Conservation (phyloP, 2,888 invertebrate species). For the Tetragonisca angustula region DNA sequence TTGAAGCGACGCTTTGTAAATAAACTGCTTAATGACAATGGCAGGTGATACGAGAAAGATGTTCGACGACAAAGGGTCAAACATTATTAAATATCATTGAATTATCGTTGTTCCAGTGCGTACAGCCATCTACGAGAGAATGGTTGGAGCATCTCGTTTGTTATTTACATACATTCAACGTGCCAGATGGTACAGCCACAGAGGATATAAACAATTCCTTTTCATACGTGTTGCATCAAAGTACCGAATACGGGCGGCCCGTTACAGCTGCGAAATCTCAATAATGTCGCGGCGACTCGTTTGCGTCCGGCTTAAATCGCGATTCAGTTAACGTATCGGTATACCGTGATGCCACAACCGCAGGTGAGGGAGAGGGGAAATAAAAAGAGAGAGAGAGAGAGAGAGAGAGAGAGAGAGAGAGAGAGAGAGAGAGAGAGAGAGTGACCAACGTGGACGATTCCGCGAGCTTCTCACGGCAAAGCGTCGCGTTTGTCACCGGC, state of each 20-base stretch:
- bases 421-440: no score
- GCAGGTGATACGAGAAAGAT: no score
- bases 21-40: no score
- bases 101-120: no score
- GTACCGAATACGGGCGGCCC: no score
- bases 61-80: no score
- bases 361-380: no score
- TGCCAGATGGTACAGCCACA: neutral
- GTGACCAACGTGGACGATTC: neutral
- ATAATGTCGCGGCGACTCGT: neutral
- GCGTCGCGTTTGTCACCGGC: slow-evolving; percentile 78
- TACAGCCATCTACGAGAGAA: neutral
- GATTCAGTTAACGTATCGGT: slow-evolving; percentile 33
- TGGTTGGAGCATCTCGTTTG: neutral
- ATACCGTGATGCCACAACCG: slow-evolving; percentile 4
- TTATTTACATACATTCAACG: neutral
- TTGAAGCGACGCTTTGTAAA: no score
- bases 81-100: no score
- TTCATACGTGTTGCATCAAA: neutral
- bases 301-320: neutral
- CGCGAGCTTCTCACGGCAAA: slow-evolving; percentile 57
- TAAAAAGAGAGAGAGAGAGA: no score
- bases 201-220: neutral
- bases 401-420: no score
- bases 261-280: no score